A percentile compares a stretch with the other conserved stretches of the same genome.
Conservation (phyloP, 2,797 vertebrate species). For the Spinibarbus caldwelli region DNA sequence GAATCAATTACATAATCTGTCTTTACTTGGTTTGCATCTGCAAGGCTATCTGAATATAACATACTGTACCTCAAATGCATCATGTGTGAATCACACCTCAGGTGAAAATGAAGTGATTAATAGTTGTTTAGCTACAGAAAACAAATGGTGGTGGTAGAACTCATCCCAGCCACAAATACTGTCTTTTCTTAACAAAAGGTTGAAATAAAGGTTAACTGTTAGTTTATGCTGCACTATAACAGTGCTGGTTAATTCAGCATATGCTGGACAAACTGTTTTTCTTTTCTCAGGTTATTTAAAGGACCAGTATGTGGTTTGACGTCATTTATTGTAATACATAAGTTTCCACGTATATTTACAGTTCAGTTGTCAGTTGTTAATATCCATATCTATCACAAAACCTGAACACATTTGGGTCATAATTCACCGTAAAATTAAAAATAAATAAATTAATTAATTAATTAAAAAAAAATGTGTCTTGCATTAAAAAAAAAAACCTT, state of each 20-base stretch:
- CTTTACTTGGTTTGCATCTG: not conserved
- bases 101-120: conserved; percentile 49
- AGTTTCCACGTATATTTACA: not conserved
- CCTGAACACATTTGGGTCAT: not conserved
- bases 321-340: not conserved
- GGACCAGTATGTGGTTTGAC: not conserved
- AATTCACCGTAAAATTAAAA: not conserved
- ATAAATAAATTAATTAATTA: no score
- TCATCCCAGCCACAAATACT: not conserved
- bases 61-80: conserved; percentile 51
- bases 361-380: not conserved
- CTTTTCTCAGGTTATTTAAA: conserved; percentile 16
- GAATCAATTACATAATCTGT: conserved; percentile 14
- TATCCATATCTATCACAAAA: not conserved
- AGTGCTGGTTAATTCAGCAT: not conserved
- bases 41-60: conserved; percentile 12
- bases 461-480: not conserved
- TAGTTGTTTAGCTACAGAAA: not conserved
- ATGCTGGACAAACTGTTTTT: not conserved
- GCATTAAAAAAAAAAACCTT: not conserved
- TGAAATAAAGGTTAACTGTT: not conserved
- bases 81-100: conserved; percentile 32
- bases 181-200: not conserved
- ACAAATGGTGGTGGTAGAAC: not conserved
- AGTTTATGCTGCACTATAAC: not conserved